Evolutionary conservation across 1,140 invertebrate genomes (phyloP).

Genomic region (Panulirus ornatus): DNA sequence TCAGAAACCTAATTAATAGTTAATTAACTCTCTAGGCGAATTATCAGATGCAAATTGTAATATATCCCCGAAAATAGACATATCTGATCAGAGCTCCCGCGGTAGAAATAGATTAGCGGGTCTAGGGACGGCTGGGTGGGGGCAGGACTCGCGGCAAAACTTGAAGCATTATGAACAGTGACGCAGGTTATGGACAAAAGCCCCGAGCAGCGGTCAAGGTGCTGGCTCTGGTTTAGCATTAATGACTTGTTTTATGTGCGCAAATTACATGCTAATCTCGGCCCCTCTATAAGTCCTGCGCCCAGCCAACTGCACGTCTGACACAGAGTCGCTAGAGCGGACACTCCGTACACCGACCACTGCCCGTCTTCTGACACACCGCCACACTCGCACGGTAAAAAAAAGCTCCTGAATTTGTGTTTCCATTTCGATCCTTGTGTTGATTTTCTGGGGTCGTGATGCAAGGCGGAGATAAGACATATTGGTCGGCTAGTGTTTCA

Average conservation of each 20-base stretch:
- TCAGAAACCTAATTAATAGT: conserved; percentile 70
- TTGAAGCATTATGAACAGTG: conserved; percentile 56
- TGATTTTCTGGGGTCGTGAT: conserved; percentile 53
- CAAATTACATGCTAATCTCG: conserved; percentile 73
- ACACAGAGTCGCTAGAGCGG: neutral
- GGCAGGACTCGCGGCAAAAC: neutral
- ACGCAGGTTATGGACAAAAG: conserved; percentile 20
- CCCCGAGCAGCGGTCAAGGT: conserved; percentile 51
- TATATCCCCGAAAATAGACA: conserved; percentile 41
- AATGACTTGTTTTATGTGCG: conserved; percentile 74
- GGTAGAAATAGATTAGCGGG: neutral
- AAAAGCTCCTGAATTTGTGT: conserved; percentile 23
- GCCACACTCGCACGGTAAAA: neutral
- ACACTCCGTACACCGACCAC: neutral
- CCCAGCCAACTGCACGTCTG: neutral
- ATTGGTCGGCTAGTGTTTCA: conserved; percentile 26
- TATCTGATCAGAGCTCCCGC: conserved; percentile 4
- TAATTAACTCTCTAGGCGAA: conserved; percentile 44
- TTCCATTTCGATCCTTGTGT: conserved; percentile 58
- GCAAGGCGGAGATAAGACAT: conserved; percentile 43
- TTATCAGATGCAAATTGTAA: conserved; percentile 64
- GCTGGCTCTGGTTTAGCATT: conserved; percentile 63
- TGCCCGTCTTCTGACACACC: neutral
- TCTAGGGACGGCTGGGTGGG: neutral
- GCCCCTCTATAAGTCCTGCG: conserved; percentile 53